Conservation (phyloP, 2,888 invertebrate genomes). For the Melanchra persicariae region DNA sequence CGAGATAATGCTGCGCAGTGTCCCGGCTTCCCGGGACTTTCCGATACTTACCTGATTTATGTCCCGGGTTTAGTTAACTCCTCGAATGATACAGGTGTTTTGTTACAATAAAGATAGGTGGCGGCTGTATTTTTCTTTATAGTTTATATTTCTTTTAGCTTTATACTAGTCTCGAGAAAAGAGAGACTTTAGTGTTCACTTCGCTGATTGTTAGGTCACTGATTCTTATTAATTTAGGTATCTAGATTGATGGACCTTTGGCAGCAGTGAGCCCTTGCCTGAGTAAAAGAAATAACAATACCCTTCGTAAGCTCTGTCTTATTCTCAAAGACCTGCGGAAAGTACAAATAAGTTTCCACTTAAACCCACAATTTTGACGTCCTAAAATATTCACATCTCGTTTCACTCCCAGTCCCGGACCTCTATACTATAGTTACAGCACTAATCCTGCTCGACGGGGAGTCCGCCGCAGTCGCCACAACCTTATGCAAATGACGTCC, state of each 20-base stretch:
- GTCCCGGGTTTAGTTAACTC: constrained; percentile 18
- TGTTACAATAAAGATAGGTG: constrained; percentile 30
- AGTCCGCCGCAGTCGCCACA: constrained; percentile 59
- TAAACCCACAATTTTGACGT: constrained; percentile 19
- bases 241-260: too few species aligned
- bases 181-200: too few species aligned
- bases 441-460: constrained; percentile 64
- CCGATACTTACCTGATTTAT: constrained; percentile 46
- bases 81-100: constrained; percentile 26
- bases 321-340: background rate
- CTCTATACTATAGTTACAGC: constrained; percentile 47
- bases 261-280: background rate
- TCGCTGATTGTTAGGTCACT: too few species aligned
- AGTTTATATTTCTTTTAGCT: too few species aligned
- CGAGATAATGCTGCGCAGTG: constrained; percentile 63
- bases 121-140: too few species aligned
- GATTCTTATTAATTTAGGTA: too few species aligned
- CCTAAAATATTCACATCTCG: constrained; percentile 42
- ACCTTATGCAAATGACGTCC: constrained; percentile 72
- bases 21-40: constrained; percentile 67
- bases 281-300: background rate
- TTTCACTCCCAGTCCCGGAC: constrained; percentile 32
- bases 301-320: background rate
- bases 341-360: too few species aligned
- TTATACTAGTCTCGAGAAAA: too few species aligned